Evolutionary conservation across 2,888 invertebrate species (phyloP), one percentile per base, ranked within the genome.

Genomic region (Pseudococcus jackbeardsleyi): DNA sequence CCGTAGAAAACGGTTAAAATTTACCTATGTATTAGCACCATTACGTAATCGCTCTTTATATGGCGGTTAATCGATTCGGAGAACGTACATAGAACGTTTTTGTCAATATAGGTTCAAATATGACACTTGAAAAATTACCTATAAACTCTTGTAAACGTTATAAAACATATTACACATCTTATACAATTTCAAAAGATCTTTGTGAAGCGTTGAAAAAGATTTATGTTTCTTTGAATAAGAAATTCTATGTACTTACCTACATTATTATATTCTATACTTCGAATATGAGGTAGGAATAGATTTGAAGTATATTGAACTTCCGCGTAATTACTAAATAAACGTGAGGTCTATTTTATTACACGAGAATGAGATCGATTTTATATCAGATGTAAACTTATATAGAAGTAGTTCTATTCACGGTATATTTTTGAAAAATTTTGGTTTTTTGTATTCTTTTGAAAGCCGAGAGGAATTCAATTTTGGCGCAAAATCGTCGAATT

Each of bases 11-110:
- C 79, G 79, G 79, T 79, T 79, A 17, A 79, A 79, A 42, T 79
- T 79, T 79, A 39, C 19, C 59, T 59, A 79, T 79, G 79, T 79
- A 79, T 42, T 79, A n/a, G 79, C 42, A n/a, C 8, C 17, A 39
- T 79, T 79, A 79, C 79, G 17, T 79, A 79, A 79, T 42, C 79
- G 5, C 46, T 42, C 79, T 42, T 79, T 79, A 79, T 79, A 79
- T 79, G 79, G 79, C 79, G 7, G 79, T 42, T 79, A 46, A 79
- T 79, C 79, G 79, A 79, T 79, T 79, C 22, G 42, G 42, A 79
- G 79, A 79, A 39, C 17, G 79, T 79, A 39, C 15, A 8, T 79
- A 42, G 42, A 79, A 42, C 42, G 79, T 42, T 79, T 79, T 42
- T 79, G 79, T 79, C 79, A 79, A 42, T 79, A 42, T 46, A 79